A percentile compares a stretch with the other conserved stretches of the same genome.
These are phyloP conservation scores for Cacoxenus indagator DNA, from an alignment of 2,888 invertebrate species.

Conservation along the genomic window DNA sequence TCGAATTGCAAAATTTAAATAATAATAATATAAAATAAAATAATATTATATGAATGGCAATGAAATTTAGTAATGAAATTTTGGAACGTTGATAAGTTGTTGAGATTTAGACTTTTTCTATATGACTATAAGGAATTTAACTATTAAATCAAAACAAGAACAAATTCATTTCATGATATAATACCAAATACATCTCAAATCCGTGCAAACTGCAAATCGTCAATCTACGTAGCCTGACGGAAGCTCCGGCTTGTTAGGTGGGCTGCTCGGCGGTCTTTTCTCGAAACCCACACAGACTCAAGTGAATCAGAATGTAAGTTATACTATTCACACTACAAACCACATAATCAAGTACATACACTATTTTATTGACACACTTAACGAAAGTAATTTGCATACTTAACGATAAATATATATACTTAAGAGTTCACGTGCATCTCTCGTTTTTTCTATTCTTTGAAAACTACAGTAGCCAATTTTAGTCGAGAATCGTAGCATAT, in stretches of 20 bases:
- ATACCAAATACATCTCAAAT: conserved; percentile 41
- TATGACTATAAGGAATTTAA: conserved; percentile 32
- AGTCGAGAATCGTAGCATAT: not conserved
- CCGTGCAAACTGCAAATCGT: conserved; percentile 28
- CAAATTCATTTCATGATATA: conserved; percentile 62
- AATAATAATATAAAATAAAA: conserved; percentile 36
- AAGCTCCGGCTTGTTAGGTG: conserved; percentile 69
- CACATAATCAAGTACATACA: conserved; percentile 12
- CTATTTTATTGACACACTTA: conserved; percentile 29
- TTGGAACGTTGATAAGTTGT: conserved; percentile 40
- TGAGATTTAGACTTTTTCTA: conserved; percentile 34
- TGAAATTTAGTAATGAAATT: conserved; percentile 33
- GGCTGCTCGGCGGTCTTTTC: conserved; percentile 70
- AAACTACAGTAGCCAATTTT: not conserved
- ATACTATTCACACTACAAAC: conserved; percentile 34
- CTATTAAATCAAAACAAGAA: conserved; percentile 45
- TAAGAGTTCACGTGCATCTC: not conserved
- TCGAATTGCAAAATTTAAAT: conserved; percentile 40
- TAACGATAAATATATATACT: not conserved
- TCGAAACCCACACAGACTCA: conserved; percentile 69
- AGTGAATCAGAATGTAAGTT: conserved; percentile 70
- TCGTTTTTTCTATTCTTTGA: not conserved
- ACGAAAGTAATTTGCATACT: conserved; percentile 35
- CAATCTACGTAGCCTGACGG: conserved; percentile 66
- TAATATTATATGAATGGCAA: no score